Conservation (phyloP, 2,113 vertebrate genomes). For the Oncorhynchus nerka region DNA sequence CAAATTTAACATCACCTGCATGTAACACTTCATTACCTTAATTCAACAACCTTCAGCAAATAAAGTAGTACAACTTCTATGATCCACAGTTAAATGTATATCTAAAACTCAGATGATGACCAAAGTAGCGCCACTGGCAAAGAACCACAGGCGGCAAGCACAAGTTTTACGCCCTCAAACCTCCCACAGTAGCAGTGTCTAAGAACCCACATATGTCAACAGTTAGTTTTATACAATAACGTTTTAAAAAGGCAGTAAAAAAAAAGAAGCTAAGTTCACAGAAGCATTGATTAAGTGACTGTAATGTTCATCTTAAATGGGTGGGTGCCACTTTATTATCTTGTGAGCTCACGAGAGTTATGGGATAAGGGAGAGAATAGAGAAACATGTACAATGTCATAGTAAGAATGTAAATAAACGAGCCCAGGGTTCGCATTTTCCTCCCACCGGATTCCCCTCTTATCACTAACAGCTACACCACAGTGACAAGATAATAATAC, state of each 20-base stretch:
- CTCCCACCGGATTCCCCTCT: too few relatives aligned
- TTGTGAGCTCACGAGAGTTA: too few relatives aligned
- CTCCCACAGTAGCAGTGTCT: not conserved
- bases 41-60: not conserved
- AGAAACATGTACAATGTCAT: too few relatives aligned
- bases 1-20: not conserved
- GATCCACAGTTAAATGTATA: not conserved
- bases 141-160: not conserved
- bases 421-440: too few relatives aligned
- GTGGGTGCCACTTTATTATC: too few relatives aligned
- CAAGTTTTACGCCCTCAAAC: not conserved
- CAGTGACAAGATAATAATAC: constrained; percentile 38
- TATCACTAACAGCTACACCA: too few relatives aligned
- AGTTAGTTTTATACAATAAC: constrained; percentile 43
- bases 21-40: not conserved
- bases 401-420: too few relatives aligned
- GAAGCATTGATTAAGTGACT: constrained; percentile 40
- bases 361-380: too few relatives aligned
- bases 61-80: not conserved
- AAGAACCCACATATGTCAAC: constrained; percentile 22
- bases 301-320: too few relatives aligned
- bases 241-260: constrained; percentile 31
- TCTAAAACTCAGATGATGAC: not conserved
- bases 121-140: not conserved
- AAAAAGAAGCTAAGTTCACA: constrained; percentile 33